Conservation (phyloP, 2,797 vertebrate species). For the Sternotherus odoratus region DNA sequence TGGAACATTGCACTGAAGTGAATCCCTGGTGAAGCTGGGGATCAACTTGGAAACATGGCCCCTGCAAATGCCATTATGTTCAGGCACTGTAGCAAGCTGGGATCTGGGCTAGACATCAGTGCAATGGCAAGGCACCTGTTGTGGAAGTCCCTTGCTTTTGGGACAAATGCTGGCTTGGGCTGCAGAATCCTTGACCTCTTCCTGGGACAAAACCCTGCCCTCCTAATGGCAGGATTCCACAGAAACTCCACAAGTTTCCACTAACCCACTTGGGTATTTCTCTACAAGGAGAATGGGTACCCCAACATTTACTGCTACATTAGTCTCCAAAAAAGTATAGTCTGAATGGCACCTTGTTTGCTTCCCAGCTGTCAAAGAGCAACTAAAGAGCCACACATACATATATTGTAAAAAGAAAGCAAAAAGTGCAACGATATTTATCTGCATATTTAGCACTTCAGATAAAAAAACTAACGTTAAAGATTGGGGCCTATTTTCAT, state of each 20-base stretch:
- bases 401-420: background rate
- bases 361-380: background rate
- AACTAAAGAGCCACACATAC: background rate
- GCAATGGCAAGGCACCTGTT: background rate
- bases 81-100: background rate
- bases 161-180: rapidly evolving
- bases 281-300: background rate
- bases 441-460: background rate
- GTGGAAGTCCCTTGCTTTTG: background rate
- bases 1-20: background rate
- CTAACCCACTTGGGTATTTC: background rate
- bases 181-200: rapidly evolving
- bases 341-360: background rate
- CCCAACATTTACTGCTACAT: background rate
- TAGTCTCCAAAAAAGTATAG: rapidly evolving
- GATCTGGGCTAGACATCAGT: background rate
- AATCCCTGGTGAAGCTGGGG: background rate
- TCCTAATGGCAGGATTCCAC: background rate
- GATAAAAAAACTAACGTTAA: background rate
- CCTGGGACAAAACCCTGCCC: background rate
- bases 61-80: rapidly evolving
- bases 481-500: background rate
- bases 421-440: background rate
- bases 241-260: background rate
- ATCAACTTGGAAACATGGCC: background rate